Conservation (phyloP, 2,113 vertebrate genomes). For the Carollia perspicillata region DNA sequence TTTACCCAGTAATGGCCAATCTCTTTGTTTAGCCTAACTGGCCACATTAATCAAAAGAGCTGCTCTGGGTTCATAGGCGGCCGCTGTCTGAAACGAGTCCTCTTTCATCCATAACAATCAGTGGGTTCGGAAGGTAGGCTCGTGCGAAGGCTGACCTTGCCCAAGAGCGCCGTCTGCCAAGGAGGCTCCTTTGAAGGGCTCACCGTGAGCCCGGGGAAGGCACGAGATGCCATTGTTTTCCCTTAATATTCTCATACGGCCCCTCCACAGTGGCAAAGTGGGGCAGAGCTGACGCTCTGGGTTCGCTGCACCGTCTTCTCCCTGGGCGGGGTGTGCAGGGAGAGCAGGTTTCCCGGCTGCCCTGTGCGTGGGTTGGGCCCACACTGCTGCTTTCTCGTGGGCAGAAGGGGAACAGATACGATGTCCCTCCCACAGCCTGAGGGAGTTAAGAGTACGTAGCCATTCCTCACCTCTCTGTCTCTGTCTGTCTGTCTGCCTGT, state of each 20-base stretch:
- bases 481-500: not conserved
- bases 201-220: fast-evolving
- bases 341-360: not conserved
- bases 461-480: not conserved
- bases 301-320: fast-evolving
- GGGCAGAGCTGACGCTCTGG: fast-evolving
- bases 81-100: not conserved
- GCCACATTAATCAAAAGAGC: slow-evolving; percentile 54
- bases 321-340: fast-evolving
- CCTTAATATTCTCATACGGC: not conserved
- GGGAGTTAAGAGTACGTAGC: not conserved
- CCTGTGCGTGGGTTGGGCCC: fast-evolving
- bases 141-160: not conserved
- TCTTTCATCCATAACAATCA: not conserved
- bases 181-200: not conserved
- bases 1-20: slow-evolving; percentile 1
- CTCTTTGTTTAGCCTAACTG: slow-evolving; percentile 51
- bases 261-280: fast-evolving
- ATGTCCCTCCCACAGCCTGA: not conserved
- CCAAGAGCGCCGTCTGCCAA: not conserved
- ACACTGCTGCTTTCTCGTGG: fast-evolving
- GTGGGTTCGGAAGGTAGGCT: not conserved
- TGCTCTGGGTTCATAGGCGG: not conserved
- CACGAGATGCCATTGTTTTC: too few species aligned
- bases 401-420: fast-evolving